Percentiles rank a stretch among this genome's conserved stretches.
Conservation (phyloP, 2,113 vertebrate species). For the Malurus alboscapulatus region DNA sequence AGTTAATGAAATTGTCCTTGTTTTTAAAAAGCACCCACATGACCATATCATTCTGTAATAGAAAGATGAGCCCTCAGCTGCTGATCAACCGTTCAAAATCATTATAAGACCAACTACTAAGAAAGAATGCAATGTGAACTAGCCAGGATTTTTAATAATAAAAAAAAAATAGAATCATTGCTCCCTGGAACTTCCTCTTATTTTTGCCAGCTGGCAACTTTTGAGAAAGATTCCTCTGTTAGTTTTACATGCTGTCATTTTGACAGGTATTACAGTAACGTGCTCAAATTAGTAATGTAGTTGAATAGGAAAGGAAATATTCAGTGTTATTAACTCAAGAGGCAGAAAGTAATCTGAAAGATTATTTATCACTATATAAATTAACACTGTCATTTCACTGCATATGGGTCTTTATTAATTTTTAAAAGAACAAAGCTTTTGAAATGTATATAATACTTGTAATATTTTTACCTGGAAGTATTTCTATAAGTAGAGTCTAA, state of each 20-base stretch:
- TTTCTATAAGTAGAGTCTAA: not conserved
- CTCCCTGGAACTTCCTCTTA: not conserved
- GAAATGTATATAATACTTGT: not conserved
- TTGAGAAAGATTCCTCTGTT: not conserved
- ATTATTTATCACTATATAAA: not conserved
- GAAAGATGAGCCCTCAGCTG: not conserved
- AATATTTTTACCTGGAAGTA: not conserved
- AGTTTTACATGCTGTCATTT: not conserved
- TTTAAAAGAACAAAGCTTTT: not conserved
- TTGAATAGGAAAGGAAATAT: slow-evolving; percentile 9
- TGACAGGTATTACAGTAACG: not conserved
- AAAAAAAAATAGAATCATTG: not conserved
- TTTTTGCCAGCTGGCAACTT: not conserved
- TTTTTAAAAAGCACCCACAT: not conserved
- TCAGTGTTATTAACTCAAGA: not conserved
- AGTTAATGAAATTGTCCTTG: not conserved
- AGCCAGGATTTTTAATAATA: not conserved
- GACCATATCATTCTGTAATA: not conserved
- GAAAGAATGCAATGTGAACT: not conserved
- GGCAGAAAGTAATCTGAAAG: not conserved
- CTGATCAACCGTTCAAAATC: not conserved
- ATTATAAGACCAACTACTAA: not conserved
- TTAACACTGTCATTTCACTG: not conserved
- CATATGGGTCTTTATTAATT: not conserved
- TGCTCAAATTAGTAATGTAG: slow-evolving; percentile 3